Conservation (phyloP, 1,140 invertebrate genomes). For the Asbolus verrucosus region DNA sequence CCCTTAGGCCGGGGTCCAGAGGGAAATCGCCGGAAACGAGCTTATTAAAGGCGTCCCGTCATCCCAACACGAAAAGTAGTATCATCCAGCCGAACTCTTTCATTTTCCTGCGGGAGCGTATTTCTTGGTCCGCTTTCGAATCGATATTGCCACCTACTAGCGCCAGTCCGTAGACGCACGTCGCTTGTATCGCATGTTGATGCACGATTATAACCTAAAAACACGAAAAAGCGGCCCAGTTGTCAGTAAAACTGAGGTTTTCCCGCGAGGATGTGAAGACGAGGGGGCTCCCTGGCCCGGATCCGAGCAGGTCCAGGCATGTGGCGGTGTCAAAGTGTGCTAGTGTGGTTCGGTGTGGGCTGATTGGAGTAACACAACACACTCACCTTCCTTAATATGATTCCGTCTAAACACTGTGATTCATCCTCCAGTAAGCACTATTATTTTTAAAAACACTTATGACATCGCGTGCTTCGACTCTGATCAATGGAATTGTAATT, state of each 20-base stretch:
- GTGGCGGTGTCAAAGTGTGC: slow-evolving; percentile 19
- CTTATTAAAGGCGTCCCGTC: not conserved
- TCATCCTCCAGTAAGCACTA: slow-evolving; percentile 60
- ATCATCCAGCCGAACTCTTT: slow-evolving; percentile 6
- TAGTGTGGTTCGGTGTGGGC: slow-evolving; percentile 40
- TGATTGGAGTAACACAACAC: slow-evolving; percentile 19
- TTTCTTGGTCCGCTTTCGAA: slow-evolving; percentile 45
- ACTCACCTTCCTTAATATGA: slow-evolving; percentile 54
- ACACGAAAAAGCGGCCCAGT: slow-evolving; percentile 25
- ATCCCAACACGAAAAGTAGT: not conserved
- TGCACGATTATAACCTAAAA: slow-evolving; percentile 53
- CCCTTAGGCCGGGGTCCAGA: not conserved
- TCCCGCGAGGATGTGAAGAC: slow-evolving; percentile 9
- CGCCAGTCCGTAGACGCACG: slow-evolving; percentile 57
- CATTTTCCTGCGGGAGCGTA: slow-evolving; percentile 35
- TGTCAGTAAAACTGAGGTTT: slow-evolving; percentile 25
- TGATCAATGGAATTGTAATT: too few species aligned
- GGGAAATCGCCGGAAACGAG: not conserved
- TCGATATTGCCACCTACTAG: slow-evolving; percentile 55
- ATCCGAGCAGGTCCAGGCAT: slow-evolving; percentile 10
- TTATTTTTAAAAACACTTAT: slow-evolving; percentile 8
- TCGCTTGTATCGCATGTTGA: slow-evolving; percentile 53
- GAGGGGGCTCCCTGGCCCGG: not conserved
- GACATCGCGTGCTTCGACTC: not conserved
- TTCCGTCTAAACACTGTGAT: slow-evolving; percentile 64